These are phyloP conservation scores for Scylla paramamosain DNA, from an alignment of 1,140 invertebrate species.

Conservation along the genomic window DNA sequence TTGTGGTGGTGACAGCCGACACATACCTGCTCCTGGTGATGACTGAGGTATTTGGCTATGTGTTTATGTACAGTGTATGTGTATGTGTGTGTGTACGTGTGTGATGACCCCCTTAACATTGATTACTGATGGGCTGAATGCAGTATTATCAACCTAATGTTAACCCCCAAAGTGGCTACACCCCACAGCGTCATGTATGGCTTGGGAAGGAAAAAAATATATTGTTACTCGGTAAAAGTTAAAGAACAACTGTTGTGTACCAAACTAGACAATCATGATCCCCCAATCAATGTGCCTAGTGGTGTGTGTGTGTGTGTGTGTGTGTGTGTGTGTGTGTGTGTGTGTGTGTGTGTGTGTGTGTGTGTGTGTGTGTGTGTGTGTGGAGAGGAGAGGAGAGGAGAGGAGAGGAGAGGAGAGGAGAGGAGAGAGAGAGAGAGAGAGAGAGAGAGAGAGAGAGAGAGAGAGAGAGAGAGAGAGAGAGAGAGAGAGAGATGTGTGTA, in stretches of 20 bases:
- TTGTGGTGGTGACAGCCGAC: too few relatives aligned
- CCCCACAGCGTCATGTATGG: slow-evolving; percentile 1
- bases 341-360: background rate
- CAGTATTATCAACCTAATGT: background rate
- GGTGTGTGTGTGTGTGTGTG: too few relatives aligned
- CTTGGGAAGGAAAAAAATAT: background rate
- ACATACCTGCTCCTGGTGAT: too few relatives aligned
- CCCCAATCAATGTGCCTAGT: slow-evolving; percentile 1
- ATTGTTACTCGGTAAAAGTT: background rate
- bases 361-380: background rate
- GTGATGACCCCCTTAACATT: background rate
- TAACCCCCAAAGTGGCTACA: background rate
- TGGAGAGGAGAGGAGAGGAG: background rate
- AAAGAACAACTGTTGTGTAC: background rate
- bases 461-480: slow-evolving; percentile 43
- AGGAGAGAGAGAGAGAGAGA: too few relatives aligned
- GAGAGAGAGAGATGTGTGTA: background rate
- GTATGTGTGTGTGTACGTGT: background rate
- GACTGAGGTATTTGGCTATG: background rate
- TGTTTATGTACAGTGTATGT: background rate
- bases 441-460: slow-evolving; percentile 1
- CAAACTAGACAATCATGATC: background rate
- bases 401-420: too few relatives aligned
- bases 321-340: too few relatives aligned
- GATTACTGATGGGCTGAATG: background rate